These are phyloP conservation scores for Helicoverpa armigera DNA, from an alignment of 1,140 invertebrate species.

Conservation along the genomic window DNA sequence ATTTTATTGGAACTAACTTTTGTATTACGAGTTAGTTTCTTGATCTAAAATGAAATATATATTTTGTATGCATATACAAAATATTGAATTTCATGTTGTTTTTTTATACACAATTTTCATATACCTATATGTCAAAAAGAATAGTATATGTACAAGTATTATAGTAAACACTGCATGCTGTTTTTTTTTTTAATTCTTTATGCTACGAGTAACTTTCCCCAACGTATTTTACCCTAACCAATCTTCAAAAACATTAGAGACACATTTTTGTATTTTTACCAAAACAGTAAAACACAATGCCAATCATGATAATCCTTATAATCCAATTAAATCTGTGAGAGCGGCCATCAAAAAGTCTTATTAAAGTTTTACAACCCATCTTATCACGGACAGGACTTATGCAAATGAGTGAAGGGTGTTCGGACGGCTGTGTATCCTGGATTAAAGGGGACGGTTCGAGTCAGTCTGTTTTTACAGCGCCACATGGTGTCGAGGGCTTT, in stretches of 20 bases:
- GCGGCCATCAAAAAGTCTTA: slow-evolving; percentile 60
- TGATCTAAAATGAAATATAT: slow-evolving; percentile 9
- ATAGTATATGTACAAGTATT: too few species aligned
- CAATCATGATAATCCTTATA: slow-evolving; percentile 55
- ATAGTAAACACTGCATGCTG: too few species aligned
- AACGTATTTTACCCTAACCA: too few species aligned
- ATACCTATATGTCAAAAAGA: too few species aligned
- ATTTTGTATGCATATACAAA: background rate
- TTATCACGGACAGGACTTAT: slow-evolving; percentile 67
- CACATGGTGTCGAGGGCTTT: slow-evolving; percentile 67
- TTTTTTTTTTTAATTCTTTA: too few species aligned
- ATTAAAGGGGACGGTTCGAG: slow-evolving; percentile 61
- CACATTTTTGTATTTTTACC: background rate
- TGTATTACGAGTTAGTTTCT: slow-evolving; percentile 17
- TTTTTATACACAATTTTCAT: too few species aligned
- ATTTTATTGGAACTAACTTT: slow-evolving; percentile 15
- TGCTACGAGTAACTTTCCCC: too few species aligned
- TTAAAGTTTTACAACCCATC: slow-evolving; percentile 64
- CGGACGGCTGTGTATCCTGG: slow-evolving; percentile 56
- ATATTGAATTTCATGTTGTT: too few species aligned
- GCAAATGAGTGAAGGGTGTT: slow-evolving; percentile 67
- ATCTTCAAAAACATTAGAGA: background rate
- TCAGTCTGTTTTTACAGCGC: slow-evolving; percentile 66
- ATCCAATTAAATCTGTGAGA: slow-evolving; percentile 57
- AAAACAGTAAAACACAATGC: slow-evolving; percentile 36